Percentiles rank a stretch among this genome's conserved stretches.
These are phyloP conservation scores for Actinia equina DNA, from an alignment of 64 coral and sea anemone species.

Conservation along the genomic window DNA sequence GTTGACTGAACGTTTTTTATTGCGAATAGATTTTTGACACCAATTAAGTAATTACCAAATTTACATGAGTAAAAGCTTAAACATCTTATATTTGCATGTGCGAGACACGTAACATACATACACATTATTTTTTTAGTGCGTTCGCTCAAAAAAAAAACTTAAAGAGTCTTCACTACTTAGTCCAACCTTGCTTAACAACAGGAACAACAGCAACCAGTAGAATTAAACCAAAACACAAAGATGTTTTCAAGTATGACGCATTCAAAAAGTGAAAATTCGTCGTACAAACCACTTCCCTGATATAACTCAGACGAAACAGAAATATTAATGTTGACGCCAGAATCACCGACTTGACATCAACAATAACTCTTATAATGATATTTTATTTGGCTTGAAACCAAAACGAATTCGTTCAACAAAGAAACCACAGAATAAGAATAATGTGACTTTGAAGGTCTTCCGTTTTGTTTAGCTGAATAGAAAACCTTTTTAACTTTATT, in stretches of 20 bases:
- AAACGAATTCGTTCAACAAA: not conserved
- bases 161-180: no score
- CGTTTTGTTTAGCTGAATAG: not conserved
- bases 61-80: not conserved
- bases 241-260: not conserved
- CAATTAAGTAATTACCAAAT: conserved; percentile 14
- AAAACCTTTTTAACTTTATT: no score
- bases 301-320: not conserved
- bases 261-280: not conserved
- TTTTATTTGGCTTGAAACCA: not conserved
- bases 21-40: conserved; percentile 4
- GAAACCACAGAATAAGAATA: not conserved
- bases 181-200: no score
- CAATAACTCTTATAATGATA: not conserved
- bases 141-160: no score
- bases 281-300: not conserved
- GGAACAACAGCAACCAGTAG: not conserved
- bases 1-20: not conserved
- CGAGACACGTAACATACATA: not conserved
- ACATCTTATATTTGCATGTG: not conserved
- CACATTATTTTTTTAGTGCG: no score
- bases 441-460: not conserved
- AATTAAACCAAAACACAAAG: not conserved
- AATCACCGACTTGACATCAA: not conserved
- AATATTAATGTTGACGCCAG: not conserved